These are phyloP conservation scores for Monodelphis domestica DNA, from an alignment of 2,797 vertebrate genomes.

Conservation along the genomic window DNA sequence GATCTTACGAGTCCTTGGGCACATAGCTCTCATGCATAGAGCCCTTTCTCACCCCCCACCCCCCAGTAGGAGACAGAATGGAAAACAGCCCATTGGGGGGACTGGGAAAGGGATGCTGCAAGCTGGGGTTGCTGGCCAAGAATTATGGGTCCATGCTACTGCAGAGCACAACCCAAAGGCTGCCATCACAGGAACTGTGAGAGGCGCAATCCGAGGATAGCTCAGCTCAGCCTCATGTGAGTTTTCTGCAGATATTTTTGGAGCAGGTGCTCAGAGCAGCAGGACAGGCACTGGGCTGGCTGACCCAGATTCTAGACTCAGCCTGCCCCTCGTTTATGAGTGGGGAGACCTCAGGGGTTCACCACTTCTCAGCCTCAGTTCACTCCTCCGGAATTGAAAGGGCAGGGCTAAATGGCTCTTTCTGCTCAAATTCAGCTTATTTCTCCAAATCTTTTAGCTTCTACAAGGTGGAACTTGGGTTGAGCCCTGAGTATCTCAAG, in stretches of 20 bases:
- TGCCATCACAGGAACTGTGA: background rate
- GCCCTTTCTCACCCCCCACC: background rate
- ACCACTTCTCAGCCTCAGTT: background rate
- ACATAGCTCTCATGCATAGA: background rate
- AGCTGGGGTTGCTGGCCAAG: background rate
- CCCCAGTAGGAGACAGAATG: background rate
- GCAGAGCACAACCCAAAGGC: too few relatives aligned
- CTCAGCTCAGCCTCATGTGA: background rate
- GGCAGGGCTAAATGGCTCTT: background rate
- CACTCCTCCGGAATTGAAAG: background rate
- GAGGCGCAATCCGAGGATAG: too few relatives aligned
- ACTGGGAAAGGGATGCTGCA: background rate
- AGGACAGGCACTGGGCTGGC: background rate
- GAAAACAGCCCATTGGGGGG: background rate
- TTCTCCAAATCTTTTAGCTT: background rate
- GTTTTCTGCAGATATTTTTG: background rate
- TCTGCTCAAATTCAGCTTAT: background rate
- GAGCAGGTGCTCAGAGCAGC: background rate
- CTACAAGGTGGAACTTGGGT: background rate
- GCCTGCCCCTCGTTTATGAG: background rate
- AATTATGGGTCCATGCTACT: background rate
- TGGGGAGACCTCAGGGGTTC: background rate
- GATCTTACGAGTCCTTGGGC: background rate
- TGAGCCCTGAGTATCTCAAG: background rate
- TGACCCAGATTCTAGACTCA: background rate